phyloP scores from a whole-genome alignment of 1,140 invertebrate species.

The Zaprionus gabonicus region DNA sequence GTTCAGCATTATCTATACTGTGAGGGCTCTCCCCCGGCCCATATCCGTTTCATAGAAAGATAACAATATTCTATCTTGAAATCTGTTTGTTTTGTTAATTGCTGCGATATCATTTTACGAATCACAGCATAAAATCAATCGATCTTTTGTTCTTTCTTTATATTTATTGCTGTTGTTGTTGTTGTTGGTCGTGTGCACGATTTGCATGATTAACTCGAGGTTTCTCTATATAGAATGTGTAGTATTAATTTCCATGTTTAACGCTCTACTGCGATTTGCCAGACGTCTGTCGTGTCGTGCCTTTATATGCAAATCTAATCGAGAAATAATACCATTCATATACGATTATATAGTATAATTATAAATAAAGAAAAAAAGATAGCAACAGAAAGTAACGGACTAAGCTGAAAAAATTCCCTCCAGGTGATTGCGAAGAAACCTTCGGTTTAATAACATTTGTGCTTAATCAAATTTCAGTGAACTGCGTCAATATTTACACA shows the following conservation, averaged over 20 bases:
- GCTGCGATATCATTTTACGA: slow-evolving; percentile 32
- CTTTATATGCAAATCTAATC: slow-evolving; percentile 68
- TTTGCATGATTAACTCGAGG: slow-evolving; percentile 67
- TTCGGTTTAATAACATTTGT: slow-evolving; percentile 29
- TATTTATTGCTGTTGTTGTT: slow-evolving; percentile 20
- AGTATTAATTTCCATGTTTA: slow-evolving; percentile 68
- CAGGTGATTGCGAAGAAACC: neutral
- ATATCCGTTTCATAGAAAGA: neutral
- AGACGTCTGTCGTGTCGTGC: slow-evolving; percentile 28
- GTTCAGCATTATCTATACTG: slow-evolving; percentile 10
- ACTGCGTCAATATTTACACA: slow-evolving; percentile 60
- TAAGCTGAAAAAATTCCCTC: neutral
- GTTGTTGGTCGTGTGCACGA: slow-evolving; percentile 51
- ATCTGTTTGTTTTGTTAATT: slow-evolving; percentile 13
- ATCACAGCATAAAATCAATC: slow-evolving; percentile 38
- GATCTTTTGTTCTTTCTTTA: slow-evolving; percentile 51
- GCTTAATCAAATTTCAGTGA: slow-evolving; percentile 50
- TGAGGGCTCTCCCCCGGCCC: neutral
- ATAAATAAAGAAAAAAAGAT: slow-evolving; percentile 8
- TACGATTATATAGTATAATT: slow-evolving; percentile 22
- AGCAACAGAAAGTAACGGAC: neutral
- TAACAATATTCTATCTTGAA: neutral
- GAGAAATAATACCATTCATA: slow-evolving; percentile 25
- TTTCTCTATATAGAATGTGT: slow-evolving; percentile 39
- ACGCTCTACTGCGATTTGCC: slow-evolving; percentile 43